Base-by-base conservation (phyloP, 2,113 vertebrate species). In the Tautogolabrus adspersus region DNA sequence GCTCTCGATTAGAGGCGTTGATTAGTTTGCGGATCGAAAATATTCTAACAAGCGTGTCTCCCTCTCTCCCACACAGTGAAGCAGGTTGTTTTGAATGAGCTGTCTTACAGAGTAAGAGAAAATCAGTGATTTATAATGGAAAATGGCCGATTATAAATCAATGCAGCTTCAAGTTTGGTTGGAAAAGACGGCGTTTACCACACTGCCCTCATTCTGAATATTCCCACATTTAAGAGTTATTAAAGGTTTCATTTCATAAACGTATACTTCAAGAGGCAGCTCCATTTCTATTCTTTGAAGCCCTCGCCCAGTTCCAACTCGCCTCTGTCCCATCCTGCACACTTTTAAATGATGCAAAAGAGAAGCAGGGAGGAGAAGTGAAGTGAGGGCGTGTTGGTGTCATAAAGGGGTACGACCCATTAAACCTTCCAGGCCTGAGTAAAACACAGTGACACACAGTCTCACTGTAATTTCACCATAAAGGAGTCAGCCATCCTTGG, bases 391-490 rank as follows among this genome's bases (percentile, higher is more conserved):
- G 46, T 51, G 67, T 34, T 63, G 0, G 22, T 47, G 58, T 71
- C 47, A 75, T 78, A 64, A 83, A 71, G 40, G 65, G 42, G 51
- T 81, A 60, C 6, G 69, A 80, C 55, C 81, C 85, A 72, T 77
- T 78, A 69, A 81, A 79, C 52, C 65, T 58, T 65, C 30, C 54
- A n/a, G 66, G 73, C 63, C 58, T 2, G 62, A 69, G 66, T 69
- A 44, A 80, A 84, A 79, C 40, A 75, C 34, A 73, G 73, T 52
- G 64, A 67, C 63, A 55, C 62, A 1, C 47, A 52, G 26, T n/a
- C 72, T 65, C 37, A 64, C 74, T 72, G 75, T 79, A 65, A 77
- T 82, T 67, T 79, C 7, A 60, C 71, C 83, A 69, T 86, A 84
- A 88, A 84, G 26, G 70, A 77, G 40, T 84, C 88, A 46, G 77